Percentiles rank a stretch among this genome's conserved stretches.
These are phyloP conservation scores for Alcedo quadribrachys DNA, from an alignment of 2,797 vertebrate species.

Conservation along the genomic window DNA sequence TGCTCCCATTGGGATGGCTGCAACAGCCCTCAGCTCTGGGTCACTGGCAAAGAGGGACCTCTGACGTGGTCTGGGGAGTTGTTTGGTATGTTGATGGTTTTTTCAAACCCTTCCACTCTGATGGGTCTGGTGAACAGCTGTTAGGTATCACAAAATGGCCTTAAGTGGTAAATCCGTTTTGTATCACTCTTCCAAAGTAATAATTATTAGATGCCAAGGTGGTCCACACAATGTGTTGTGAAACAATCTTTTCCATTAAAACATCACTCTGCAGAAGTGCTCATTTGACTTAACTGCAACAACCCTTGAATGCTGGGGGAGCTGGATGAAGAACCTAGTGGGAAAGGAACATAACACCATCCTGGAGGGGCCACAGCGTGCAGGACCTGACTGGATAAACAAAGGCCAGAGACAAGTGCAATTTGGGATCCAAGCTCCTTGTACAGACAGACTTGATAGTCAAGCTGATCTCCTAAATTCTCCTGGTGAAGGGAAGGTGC, in stretches of 20 bases:
- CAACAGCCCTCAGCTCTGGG: neutral
- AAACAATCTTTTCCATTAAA: neutral
- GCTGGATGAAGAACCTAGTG: neutral
- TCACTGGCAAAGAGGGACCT: neutral
- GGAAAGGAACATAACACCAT: fast-evolving
- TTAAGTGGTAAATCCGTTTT: slow-evolving; percentile 14
- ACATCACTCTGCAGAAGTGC: neutral
- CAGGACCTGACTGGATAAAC: neutral
- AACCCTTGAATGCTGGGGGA: neutral
- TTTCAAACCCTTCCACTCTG: neutral
- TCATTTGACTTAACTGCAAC: neutral
- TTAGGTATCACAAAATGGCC: neutral
- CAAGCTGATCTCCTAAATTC: neutral
- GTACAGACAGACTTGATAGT: neutral
- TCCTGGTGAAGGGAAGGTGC: neutral
- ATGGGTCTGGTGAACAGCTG: neutral
- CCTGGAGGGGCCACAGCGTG: neutral
- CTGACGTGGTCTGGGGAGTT: neutral
- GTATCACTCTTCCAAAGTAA: slow-evolving; percentile 7
- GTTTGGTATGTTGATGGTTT: neutral
- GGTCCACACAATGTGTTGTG: neutral
- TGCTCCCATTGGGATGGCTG: neutral
- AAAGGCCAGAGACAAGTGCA: neutral
- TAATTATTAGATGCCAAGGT: slow-evolving; percentile 9
- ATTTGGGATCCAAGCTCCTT: neutral